phyloP scores from a whole-genome alignment of 2,797 vertebrate genomes.

The Sebastes umbrosus region DNA sequence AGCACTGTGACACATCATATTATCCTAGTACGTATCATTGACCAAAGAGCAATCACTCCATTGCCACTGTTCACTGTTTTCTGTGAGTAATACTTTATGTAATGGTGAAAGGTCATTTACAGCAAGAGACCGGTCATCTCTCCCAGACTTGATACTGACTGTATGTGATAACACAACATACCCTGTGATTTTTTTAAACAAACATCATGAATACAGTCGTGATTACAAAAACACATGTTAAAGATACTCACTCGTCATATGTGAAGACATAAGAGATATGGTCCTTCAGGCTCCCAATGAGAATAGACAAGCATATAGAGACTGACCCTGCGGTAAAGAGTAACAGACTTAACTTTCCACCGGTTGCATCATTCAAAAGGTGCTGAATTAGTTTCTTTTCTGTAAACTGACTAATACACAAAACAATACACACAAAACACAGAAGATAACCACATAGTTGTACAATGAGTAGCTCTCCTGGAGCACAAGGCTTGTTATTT shows the following conservation, averaged over 20 bases:
- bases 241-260: conserved; percentile 84
- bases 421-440: neutral
- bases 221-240: neutral
- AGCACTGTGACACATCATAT: neutral
- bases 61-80: neutral
- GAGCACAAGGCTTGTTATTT: neutral
- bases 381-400: neutral
- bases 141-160: neutral
- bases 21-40: neutral
- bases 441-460: neutral
- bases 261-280: conserved; percentile 87
- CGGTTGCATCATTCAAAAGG: neutral
- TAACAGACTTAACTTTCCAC: neutral
- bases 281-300: conserved; percentile 73
- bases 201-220: neutral
- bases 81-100: neutral
- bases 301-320: conserved; percentile 65
- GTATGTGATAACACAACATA: neutral
- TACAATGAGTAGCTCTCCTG: neutral
- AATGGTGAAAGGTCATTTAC: conserved; percentile 22
- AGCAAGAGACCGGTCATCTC: neutral
- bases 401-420: neutral
- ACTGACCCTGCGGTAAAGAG: conserved; percentile 60
- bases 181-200: neutral
- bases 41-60: neutral